Base-by-base conservation (phyloP, 2,888 invertebrate genomes). In the Apodemia duryi region DNA sequence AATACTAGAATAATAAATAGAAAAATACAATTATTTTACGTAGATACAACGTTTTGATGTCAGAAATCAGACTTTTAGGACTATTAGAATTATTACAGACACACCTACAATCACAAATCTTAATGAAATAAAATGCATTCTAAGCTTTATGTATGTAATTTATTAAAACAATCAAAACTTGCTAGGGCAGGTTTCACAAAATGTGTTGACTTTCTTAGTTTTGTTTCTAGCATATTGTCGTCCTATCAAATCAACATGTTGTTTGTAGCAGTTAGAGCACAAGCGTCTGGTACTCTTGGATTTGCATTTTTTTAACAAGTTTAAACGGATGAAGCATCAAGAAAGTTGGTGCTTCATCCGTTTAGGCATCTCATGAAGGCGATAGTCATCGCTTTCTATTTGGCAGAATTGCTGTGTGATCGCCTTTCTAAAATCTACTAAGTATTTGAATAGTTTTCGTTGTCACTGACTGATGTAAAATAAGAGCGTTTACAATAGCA, bases 401-500 rank as follows among this genome's bases (percentile, higher is more conserved):
- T 21, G 1, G 6, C 21, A 52, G 9, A 52, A 52, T 52, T 52
- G 3, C 21, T 3, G 2, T 5, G 21, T 21, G 21, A 62, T 32
- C 13, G 62, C 41, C 57, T 65, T 65, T 43, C 65, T 62, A 52
- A 52, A 62, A 54, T 62, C 62, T 62, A 65, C 62, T 21, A 21
- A 21, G 21, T 46, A 65, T 63, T 63, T 65, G 62, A 13, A 63
- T 57, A 62, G 62, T 65, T 29, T 41, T 65, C 43, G 41, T 49
- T 29, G 65, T 65, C 43, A 65, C 62, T 43, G 62, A 32, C 57
- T 62, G 57, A 57, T 62, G 54, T 57, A 43, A 43, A 21, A 73
- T 66, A 62, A 66, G 66, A 41, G 74, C 71, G 67, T 76, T 77
- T 11, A 76, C n/a, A 77, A 65, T 13, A 76, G 32, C n/a, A 78